These are phyloP conservation scores for Rhinoptilus africanus DNA, from an alignment of 2,113 vertebrate species.

Conservation along the genomic window DNA sequence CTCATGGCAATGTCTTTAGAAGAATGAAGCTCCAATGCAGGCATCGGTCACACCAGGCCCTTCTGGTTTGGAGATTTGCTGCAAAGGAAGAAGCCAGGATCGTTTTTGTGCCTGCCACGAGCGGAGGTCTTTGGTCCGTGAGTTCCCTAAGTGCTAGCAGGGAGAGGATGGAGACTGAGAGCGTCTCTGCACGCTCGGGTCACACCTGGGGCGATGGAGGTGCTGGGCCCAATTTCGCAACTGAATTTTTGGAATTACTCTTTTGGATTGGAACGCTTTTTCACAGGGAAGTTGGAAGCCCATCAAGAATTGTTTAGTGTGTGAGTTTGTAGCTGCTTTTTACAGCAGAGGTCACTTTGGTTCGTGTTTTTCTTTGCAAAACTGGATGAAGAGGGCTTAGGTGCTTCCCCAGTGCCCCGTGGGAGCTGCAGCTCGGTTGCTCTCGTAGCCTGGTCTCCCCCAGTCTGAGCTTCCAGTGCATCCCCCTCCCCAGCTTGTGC, in stretches of 20 bases:
- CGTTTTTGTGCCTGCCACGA: accelerated
- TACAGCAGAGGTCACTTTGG: not conserved
- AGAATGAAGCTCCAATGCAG: not conserved
- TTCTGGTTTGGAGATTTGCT: not conserved
- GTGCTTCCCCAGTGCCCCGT: not conserved
- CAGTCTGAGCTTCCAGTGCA: accelerated
- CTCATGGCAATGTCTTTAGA: not conserved
- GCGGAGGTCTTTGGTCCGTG: accelerated
- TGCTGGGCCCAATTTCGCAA: not conserved
- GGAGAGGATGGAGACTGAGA: not conserved
- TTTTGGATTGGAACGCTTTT: not conserved
- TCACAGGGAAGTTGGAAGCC: not conserved
- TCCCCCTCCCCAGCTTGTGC: not conserved
- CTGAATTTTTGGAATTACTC: not conserved
- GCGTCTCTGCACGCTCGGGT: not conserved
- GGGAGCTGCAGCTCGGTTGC: not conserved
- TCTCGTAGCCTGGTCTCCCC: not conserved
- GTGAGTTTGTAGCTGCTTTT: not conserved
- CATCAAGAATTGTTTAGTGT: not conserved
- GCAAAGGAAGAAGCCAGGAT: not conserved
- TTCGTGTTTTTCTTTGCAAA: not conserved
- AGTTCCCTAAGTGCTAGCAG: not conserved
- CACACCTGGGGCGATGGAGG: not conserved
- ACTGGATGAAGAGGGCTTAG: not conserved
- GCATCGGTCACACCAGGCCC: accelerated